These are phyloP conservation scores for Bufo bufo DNA, from an alignment of 2,113 vertebrate genomes.

Conservation along the genomic window DNA sequence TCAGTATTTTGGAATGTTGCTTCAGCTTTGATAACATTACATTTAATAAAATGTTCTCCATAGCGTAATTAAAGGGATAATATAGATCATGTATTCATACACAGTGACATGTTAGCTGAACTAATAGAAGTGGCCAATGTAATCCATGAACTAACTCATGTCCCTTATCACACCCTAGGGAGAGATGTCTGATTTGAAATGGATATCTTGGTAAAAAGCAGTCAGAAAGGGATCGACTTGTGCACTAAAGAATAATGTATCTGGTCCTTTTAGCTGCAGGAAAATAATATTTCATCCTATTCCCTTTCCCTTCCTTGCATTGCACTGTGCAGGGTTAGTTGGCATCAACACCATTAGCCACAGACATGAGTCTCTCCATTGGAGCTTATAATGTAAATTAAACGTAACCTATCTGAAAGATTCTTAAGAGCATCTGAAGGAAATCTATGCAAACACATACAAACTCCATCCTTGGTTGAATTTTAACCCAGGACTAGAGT, in stretches of 20 bases:
- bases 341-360: background rate
- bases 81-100: constrained; percentile 19
- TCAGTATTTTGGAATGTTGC: background rate
- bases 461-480: too few relatives aligned
- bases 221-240: constrained; percentile 35
- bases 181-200: constrained; percentile 19
- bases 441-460: too few relatives aligned
- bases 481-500: too few relatives aligned
- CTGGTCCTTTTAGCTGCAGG: background rate
- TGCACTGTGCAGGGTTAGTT: background rate
- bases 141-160: constrained; percentile 37
- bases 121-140: constrained; percentile 6
- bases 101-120: constrained; percentile 4
- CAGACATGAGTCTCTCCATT: background rate
- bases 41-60: constrained; percentile 18
- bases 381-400: background rate
- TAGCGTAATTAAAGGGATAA: constrained; percentile 14
- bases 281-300: background rate
- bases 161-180: constrained; percentile 39
- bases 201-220: constrained; percentile 45
- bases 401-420: too few relatives aligned
- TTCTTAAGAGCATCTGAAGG: too few relatives aligned
- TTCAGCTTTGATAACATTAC: background rate
- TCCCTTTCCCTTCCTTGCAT: background rate
- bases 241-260: background rate